Base-by-base conservation (phyloP, 2,797 vertebrate genomes). In the Halcyon smyrnensis region DNA sequence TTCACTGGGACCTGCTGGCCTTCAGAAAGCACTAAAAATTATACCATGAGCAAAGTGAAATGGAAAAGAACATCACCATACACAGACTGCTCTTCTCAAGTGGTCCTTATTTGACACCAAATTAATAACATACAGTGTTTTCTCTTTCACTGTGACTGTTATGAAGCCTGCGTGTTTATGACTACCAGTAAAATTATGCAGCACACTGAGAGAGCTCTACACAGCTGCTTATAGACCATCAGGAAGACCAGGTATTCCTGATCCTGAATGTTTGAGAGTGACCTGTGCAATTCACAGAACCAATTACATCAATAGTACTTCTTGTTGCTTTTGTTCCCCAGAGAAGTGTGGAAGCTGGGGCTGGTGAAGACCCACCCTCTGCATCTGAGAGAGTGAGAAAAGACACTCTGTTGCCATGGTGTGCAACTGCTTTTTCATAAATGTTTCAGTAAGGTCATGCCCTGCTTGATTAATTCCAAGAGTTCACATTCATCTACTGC, bases 401-500 rank as follows among this genome's bases (percentile, higher is more conserved):
- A 65, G 24, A 89, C 50, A 60, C 57, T 59, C 78, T 93, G 96
- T 94, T 97, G 46, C 34, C 9, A 63, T 97, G 89, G 93, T 91
- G 93, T 97, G 81, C 76, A 89, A 95, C 69, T 56, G 64, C 63
- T 91, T 97, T 97, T 95, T 97, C 89, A 87, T 95, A 96, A 97
- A 95, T 94, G 80, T 97, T 97, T 97, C 94, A 95, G 86, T 77
- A 96, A 97, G 89, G 80, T 78, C 59, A 3, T 89, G 91, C 69
- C 93, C 93, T 93, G 68, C 93, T 89, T 97, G 94, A 96, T 96
- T 97, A 97, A 96, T 97, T 97, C 95, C 85, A 96, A 87, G 41
- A 91, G 87, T 95, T 97, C 77, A 84, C 78, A 91, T 95, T 97
- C 91, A 97, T 97, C 94, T 97, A 63, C 92, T 94, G 82, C 79